phyloP scores from a whole-genome alignment of 2,888 invertebrate genomes.

The Lumbricus terrestris region DNA sequence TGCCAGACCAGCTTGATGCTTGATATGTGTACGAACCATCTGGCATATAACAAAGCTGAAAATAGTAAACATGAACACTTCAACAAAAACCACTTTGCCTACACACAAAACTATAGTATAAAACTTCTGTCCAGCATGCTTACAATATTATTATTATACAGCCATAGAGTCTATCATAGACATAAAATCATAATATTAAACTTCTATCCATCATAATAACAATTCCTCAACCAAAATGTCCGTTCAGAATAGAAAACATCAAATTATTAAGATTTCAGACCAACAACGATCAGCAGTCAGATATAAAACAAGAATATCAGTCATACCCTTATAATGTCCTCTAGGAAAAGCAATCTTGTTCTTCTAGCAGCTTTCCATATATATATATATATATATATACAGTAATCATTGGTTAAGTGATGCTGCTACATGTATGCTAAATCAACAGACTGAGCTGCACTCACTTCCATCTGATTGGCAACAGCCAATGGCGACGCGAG shows the following conservation, averaged over 20 bases:
- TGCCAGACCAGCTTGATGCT: background rate
- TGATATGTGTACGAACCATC: constrained; percentile 10
- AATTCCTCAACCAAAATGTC: background rate
- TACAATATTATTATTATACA: too few relatives aligned
- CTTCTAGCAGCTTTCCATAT: background rate
- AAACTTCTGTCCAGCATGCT: background rate
- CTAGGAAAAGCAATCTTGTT: background rate
- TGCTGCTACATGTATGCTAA: background rate
- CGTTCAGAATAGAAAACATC: too few relatives aligned
- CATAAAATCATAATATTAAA: background rate
- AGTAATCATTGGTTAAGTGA: background rate
- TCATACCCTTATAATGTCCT: background rate
- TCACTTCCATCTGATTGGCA: constrained; percentile 14
- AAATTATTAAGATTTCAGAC: too few relatives aligned
- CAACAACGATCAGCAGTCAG: too few relatives aligned
- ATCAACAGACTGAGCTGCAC: background rate
- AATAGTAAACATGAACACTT: background rate
- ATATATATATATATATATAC: too few relatives aligned
- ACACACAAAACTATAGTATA: background rate
- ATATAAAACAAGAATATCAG: too few relatives aligned
- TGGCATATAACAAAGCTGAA: constrained; percentile 6
- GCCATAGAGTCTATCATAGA: too few relatives aligned
- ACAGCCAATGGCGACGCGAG: background rate
- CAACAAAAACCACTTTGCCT: background rate
- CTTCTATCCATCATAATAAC: background rate